Evolutionary conservation across 2,797 vertebrate species (phyloP).

Genomic region (Sphaeramia orbicularis): DNA sequence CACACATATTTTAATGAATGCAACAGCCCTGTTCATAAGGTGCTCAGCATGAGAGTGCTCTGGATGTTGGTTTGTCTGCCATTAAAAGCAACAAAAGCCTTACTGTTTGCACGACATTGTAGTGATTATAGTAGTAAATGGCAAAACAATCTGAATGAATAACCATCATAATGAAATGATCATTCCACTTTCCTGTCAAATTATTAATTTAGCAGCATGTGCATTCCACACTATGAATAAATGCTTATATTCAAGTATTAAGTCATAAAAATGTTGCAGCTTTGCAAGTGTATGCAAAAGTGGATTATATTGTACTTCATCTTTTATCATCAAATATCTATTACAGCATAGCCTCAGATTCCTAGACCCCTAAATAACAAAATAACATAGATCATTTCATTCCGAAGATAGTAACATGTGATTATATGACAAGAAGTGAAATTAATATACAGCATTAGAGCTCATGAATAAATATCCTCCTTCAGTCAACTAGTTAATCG

Average conservation of each 20-base stretch:
- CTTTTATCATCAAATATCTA: conserved; percentile 53
- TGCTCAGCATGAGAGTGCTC: conserved; percentile 36
- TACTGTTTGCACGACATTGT: conserved; percentile 29
- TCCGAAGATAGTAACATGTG: conserved; percentile 8
- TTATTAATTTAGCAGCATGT: conserved; percentile 6
- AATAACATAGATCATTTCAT: conserved; percentile 25
- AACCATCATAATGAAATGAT: conserved; percentile 22
- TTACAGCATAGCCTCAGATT: conserved; percentile 22
- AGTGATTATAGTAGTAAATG: conserved; percentile 18
- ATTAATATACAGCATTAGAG: conserved; percentile 36
- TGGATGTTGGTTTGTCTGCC: conserved; percentile 31
- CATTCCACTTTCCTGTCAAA: conserved; percentile 6
- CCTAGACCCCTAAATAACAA: conserved; percentile 11
- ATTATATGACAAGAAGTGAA: conserved; percentile 45
- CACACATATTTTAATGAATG: conserved; percentile 35
- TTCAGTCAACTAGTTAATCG: conserved; percentile 60
- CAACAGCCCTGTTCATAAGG: conserved; percentile 36
- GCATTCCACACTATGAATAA: conserved; percentile 44
- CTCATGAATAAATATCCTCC: conserved; percentile 63
- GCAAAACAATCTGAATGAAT: conserved; percentile 29
- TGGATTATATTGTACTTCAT: conserved; percentile 47
- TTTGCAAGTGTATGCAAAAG: conserved; percentile 24
- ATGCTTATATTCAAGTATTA: conserved; percentile 30
- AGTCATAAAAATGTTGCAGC: conserved; percentile 38
- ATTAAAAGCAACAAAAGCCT: conserved; percentile 45